These are phyloP conservation scores for Ips typographus DNA, from an alignment of 1,140 invertebrate genomes.

Conservation along the genomic window DNA sequence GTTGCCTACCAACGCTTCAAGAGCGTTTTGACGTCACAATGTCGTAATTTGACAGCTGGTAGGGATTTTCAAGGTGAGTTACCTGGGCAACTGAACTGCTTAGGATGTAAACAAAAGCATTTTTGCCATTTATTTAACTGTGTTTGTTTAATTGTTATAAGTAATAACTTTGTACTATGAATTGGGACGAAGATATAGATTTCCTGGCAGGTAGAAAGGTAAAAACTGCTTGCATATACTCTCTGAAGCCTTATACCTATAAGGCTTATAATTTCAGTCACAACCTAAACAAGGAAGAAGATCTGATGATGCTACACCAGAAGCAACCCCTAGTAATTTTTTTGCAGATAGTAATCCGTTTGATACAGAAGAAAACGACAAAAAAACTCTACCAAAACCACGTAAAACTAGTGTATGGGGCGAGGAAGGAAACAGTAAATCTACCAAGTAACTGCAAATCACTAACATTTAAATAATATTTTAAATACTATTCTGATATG, in stretches of 20 bases:
- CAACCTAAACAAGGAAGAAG: slow-evolving; percentile 44
- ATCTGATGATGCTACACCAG: slow-evolving; percentile 35
- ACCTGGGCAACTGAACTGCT: no score
- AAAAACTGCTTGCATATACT: background rate
- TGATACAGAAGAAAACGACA: slow-evolving; percentile 33
- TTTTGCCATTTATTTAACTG: no score
- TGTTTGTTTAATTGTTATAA: no score
- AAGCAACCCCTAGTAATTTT: slow-evolving; percentile 21
- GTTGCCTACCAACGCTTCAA: no score
- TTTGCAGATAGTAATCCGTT: slow-evolving; percentile 22
- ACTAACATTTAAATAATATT: slow-evolving; percentile 12
- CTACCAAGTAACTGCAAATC: slow-evolving; percentile 37
- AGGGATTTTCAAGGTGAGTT: no score
- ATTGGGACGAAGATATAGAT: slow-evolving; percentile 48
- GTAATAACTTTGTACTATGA: slow-evolving; percentile 28
- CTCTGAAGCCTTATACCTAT: background rate
- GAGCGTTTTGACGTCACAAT: no score
- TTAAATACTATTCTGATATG: slow-evolving; percentile 20
- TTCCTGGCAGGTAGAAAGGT: slow-evolving; percentile 43
- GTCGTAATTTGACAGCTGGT: no score
- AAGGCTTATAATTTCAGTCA: slow-evolving; percentile 30
- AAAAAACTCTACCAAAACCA: slow-evolving; percentile 37
- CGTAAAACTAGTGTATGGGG: slow-evolving; percentile 48
- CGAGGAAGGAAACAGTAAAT: slow-evolving; percentile 47
- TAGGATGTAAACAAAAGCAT: no score